phyloP scores from a whole-genome alignment of 2,888 invertebrate species.

The Dryococelus australis region DNA sequence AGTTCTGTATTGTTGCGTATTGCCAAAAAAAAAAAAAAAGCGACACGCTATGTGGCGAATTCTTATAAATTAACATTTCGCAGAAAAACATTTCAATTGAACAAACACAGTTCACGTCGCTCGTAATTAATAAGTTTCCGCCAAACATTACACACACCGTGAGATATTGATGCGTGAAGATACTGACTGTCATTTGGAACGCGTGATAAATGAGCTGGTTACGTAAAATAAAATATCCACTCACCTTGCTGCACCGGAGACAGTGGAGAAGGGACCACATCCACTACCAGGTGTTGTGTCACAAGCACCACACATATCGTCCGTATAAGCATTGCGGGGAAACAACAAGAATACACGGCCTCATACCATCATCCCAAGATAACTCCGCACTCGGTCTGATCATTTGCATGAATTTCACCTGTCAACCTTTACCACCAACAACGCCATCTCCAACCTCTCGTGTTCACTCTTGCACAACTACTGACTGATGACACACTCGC shows the following conservation, averaged over 20 bases:
- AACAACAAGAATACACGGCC: not conserved
- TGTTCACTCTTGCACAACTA: not conserved
- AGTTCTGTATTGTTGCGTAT: no score
- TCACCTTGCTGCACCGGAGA: not conserved
- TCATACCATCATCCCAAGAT: not conserved
- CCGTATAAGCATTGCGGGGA: not conserved
- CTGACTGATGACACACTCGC: not conserved
- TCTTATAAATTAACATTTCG: no score
- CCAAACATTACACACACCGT: no score
- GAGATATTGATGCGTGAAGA: no score
- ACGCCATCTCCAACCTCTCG: not conserved
- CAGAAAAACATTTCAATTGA: no score
- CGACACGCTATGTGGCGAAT: no score
- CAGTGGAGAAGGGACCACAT: not conserved
- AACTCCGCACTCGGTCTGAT: not conserved
- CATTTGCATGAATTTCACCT: not conserved
- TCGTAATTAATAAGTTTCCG: no score
- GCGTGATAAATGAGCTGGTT: no score
- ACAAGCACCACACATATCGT: slow-evolving; percentile 16
- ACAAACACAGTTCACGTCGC: no score
- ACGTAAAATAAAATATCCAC: not conserved
- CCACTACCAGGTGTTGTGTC: not conserved
- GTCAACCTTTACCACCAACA: not conserved
- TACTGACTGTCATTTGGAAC: no score
- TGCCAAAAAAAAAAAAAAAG: no score